These are phyloP conservation scores for Platichthys flesus DNA, from an alignment of 2,113 vertebrate species.

Conservation along the genomic window DNA sequence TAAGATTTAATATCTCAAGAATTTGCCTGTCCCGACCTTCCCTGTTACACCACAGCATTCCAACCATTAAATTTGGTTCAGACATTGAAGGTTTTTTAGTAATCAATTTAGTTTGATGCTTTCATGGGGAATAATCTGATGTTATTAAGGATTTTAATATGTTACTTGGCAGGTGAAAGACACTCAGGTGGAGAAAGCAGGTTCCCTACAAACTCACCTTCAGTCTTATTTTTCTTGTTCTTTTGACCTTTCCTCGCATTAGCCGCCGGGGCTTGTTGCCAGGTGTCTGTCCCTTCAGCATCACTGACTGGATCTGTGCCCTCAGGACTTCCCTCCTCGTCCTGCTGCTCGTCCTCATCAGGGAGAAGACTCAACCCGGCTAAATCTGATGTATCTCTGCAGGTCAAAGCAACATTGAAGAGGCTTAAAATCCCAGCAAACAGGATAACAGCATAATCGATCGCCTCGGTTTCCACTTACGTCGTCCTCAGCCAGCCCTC, in stretches of 20 bases:
- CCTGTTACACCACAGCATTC: no score
- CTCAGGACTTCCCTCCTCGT: conserved; percentile 65
- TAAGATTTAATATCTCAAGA: no score
- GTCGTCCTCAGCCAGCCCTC: conserved; percentile 77
- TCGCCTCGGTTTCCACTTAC: conserved; percentile 58
- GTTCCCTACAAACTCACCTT: conserved; percentile 76
- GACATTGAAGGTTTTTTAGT: no score
- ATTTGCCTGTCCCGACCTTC: no score
- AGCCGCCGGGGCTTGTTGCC: conserved; percentile 75
- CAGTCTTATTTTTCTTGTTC: conserved; percentile 86
- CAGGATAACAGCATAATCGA: not conserved
- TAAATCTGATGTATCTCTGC: conserved; percentile 62
- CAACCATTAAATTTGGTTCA: no score
- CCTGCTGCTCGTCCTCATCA: conserved; percentile 47
- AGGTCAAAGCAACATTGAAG: conserved; percentile 1
- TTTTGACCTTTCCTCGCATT: conserved; percentile 85
- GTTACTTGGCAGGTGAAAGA: no score
- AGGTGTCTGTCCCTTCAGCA: conserved; percentile 61
- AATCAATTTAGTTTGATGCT: no score
- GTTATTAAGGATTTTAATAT: no score
- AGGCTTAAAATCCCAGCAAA: not conserved
- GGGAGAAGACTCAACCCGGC: conserved; percentile 81
- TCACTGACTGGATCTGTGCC: conserved; percentile 66
- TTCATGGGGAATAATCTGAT: no score
- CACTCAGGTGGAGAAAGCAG: no score